Conservation (phyloP, 2,113 vertebrate species). For the Platysteira castanea region DNA sequence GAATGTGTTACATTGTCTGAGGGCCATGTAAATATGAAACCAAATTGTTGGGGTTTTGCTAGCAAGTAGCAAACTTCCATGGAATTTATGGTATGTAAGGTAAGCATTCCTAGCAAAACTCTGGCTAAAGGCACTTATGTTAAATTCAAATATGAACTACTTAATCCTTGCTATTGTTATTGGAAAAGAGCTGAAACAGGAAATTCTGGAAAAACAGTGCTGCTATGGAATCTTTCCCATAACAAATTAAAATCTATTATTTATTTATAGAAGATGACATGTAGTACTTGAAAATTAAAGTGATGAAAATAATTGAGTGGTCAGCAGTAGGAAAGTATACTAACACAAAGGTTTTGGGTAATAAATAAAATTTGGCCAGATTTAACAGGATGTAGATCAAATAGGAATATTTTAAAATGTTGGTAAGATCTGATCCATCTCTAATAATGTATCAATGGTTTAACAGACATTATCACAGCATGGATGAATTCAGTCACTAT, state of each 20-base stretch:
- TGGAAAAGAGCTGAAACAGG: conserved; percentile 3
- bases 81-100: conserved; percentile 27
- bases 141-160: neutral
- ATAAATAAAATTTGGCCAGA: neutral
- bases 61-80: conserved; percentile 1
- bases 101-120: conserved; percentile 10
- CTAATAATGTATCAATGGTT: neutral
- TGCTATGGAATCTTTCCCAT: neutral
- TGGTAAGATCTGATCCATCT: neutral
- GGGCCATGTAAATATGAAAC: neutral
- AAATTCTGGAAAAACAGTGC: neutral
- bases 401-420: neutral
- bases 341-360: neutral
- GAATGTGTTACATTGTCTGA: neutral
- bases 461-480: conserved; percentile 94
- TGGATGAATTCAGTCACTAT: conserved; percentile 96
- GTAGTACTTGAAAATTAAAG: neutral
- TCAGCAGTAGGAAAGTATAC: neutral
- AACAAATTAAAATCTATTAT: neutral
- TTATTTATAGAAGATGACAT: neutral
- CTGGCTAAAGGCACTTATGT: neutral
- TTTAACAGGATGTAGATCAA: neutral
- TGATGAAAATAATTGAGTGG: neutral
- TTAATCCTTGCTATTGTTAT: neutral
- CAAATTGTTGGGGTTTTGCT: neutral